A percentile compares a stretch with the other conserved stretches of the same genome.
Evolutionary conservation across 2,797 vertebrate genomes (phyloP).

Genomic region (Agapornis canus): DNA sequence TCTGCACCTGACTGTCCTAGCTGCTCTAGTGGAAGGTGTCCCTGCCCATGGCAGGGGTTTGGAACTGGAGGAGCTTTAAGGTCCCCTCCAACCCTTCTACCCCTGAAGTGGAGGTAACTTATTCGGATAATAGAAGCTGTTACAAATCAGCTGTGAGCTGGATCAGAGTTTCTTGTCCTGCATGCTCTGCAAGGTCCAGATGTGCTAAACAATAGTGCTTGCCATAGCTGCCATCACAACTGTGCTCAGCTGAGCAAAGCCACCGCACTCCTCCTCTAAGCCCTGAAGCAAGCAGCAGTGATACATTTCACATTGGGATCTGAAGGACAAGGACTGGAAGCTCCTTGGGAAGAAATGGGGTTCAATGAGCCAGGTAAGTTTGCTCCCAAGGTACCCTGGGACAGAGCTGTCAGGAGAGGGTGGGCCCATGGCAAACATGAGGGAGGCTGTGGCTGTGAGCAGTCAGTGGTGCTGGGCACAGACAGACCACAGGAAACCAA

Average conservation of each 20-base stretch:
- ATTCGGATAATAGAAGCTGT: neutral
- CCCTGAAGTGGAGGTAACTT: rapidly evolving
- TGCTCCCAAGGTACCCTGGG: neutral
- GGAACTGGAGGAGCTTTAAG: neutral
- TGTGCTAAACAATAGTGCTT: neutral
- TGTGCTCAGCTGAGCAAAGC: neutral
- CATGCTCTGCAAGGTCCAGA: neutral
- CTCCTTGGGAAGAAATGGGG: neutral
- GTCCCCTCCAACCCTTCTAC: neutral
- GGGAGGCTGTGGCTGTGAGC: neutral
- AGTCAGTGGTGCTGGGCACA: neutral
- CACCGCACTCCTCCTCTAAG: neutral
- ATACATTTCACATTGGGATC: neutral
- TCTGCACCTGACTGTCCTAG: neutral
- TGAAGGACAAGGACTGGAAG: neutral
- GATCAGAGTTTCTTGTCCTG: neutral
- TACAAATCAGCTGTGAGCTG: neutral
- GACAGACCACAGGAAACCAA: neutral
- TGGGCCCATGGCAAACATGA: rapidly evolving
- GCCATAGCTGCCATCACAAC: neutral
- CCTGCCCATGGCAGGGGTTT: neutral
- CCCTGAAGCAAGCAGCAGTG: neutral
- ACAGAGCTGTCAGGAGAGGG: neutral
- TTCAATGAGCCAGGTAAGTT: neutral
- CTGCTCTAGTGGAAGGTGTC: neutral